Base-by-base conservation (phyloP, 2,888 invertebrate species). In the Anodontia alba region DNA sequence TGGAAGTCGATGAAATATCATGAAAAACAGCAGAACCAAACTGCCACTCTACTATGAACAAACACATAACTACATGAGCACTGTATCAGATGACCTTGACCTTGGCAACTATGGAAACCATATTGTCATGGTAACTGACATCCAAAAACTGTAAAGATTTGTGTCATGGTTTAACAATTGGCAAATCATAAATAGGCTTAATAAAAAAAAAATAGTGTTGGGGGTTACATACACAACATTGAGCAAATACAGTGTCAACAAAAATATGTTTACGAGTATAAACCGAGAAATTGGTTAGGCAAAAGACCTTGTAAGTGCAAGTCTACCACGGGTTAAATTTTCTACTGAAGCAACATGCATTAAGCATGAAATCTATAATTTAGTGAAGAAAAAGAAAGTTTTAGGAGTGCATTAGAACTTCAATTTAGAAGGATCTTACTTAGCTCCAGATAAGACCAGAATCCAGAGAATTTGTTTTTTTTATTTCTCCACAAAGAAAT, bases 141-240 rank as follows among this genome's bases (percentile, higher is more conserved):
- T 62, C 62, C 31, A 62, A 62, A 72, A 75, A 10, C 29, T 66
- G 23, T 43, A 49, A 72, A 73, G 66, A 20, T 33, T 73, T 77
- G 77, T 77, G 77, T 77, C 77, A 77, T 77, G 77, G 77, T 33
- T 51, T 43, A 72, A 49, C 17, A 33, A 29, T 77, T 77, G 72
- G 77, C 72, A 72, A 54, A 66, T 54, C 66, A 31, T 66, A 57
- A 62, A 46, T 71, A 76, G 71, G 62, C 62, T 62, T 62, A 15
- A 8, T 26, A 54, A 23, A 33, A 33, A 62, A 5, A 29, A 62
- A 57, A 57, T 1, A 33, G 33, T 8, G 1, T 33, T 17, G 31
- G 17, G 33, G 62, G 62, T 33, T 62, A 62, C 62, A 33, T 62
- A 62, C 62, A 62, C 62, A 62, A 62, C 62, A 62, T 62, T 62